These are phyloP conservation scores for Alosa alosa DNA, from an alignment of 2,113 vertebrate species.

Conservation along the genomic window DNA sequence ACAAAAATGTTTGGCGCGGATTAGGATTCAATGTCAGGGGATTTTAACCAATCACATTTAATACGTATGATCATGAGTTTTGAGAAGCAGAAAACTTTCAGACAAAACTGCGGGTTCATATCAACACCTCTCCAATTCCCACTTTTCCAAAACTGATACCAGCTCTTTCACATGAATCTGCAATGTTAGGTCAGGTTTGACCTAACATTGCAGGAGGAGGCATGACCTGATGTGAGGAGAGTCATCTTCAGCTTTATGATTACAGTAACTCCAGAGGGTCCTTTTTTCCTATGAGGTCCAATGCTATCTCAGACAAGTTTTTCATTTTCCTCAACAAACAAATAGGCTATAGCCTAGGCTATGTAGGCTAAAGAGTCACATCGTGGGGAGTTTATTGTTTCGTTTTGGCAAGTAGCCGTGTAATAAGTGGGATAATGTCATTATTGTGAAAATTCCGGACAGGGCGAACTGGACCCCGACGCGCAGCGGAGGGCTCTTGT, in stretches of 20 bases:
- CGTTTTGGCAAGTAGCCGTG: no score
- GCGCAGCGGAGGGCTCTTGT: no score
- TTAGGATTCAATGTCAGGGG: background rate
- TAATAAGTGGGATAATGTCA: no score
- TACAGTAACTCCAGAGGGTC: background rate
- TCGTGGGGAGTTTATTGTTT: no score
- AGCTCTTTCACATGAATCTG: no score
- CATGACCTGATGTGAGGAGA: background rate
- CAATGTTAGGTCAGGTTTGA: background rate
- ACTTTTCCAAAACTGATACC: background rate
- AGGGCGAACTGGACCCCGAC: no score
- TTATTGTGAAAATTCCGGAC: no score
- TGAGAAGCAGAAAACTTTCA: background rate
- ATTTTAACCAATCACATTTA: background rate
- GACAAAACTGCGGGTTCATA: background rate
- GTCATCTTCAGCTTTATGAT: background rate
- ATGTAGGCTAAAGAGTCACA: no score
- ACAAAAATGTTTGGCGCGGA: background rate
- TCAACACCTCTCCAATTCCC: no score
- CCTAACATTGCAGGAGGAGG: no score
- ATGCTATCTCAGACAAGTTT: background rate
- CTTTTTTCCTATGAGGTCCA: background rate
- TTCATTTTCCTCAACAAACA: background rate
- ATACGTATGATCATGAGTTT: background rate
- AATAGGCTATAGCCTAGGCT: no score